phyloP scores from a whole-genome alignment of 2,113 vertebrate species.

The Spea bombifrons region DNA sequence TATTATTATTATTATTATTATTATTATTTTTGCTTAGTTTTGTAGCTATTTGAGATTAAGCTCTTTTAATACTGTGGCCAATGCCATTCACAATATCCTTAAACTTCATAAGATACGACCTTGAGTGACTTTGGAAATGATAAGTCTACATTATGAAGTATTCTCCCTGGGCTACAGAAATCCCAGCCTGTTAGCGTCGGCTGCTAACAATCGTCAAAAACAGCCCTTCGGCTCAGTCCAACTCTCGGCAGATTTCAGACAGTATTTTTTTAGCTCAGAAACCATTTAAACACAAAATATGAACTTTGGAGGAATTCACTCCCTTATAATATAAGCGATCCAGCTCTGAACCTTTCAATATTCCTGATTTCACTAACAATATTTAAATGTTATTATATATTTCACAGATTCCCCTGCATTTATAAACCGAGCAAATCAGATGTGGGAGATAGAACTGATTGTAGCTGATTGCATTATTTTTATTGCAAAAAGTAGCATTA shows the following conservation, averaged over 20 bases:
- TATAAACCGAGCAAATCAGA: too few species aligned
- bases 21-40: background rate
- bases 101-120: constrained; percentile 5
- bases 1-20: too few species aligned
- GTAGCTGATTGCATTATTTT: too few species aligned
- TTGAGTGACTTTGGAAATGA: constrained; percentile 1
- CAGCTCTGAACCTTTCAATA: background rate
- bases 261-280: background rate
- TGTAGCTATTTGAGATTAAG: background rate
- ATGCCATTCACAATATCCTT: constrained; percentile 3
- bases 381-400: too few species aligned
- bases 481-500: too few species aligned
- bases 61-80: background rate
- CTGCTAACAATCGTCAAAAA: constrained; percentile 3
- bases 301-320: background rate
- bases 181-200: background rate
- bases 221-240: background rate
- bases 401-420: too few species aligned
- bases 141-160: background rate
- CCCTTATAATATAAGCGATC: constrained; percentile 2
- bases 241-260: background rate
- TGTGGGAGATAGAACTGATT: too few species aligned
- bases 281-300: constrained; percentile 7
- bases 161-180: background rate
- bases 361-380: too few species aligned